These are phyloP conservation scores for Tipula vernalis DNA, from an alignment of 2,888 invertebrate genomes.

Conservation along the genomic window DNA sequence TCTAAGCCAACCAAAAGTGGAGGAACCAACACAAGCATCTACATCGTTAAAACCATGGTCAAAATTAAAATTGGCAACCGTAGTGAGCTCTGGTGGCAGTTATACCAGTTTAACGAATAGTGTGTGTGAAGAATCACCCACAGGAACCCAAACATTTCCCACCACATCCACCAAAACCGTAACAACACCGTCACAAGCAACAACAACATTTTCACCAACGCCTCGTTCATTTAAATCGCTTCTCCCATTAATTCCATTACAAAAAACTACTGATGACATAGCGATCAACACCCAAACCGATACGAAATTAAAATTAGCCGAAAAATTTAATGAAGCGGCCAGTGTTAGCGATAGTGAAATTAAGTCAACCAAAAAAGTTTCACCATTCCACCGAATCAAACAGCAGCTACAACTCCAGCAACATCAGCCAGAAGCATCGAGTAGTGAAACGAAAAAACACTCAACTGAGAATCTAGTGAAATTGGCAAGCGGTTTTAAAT, in stretches of 20 bases:
- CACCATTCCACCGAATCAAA: background rate
- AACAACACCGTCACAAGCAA: background rate
- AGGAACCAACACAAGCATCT: constrained; percentile 23
- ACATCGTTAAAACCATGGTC: constrained; percentile 51
- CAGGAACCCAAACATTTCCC: constrained; percentile 25
- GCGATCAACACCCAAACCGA: background rate
- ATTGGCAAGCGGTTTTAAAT: background rate
- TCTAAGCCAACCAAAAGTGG: constrained; percentile 29
- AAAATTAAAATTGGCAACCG: constrained; percentile 59
- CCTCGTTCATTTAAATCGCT: background rate
- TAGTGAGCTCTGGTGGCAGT: constrained; percentile 29
- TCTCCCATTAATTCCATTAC: background rate
- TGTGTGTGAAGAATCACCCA: constrained; percentile 16
- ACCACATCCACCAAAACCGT: constrained; percentile 25
- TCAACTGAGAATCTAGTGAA: background rate
- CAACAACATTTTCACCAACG: background rate
- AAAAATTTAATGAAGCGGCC: constrained; percentile 9
- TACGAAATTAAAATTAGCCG: constrained; percentile 15
- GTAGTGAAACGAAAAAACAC: background rate
- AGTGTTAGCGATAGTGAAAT: constrained; percentile 18
- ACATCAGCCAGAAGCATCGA: background rate
- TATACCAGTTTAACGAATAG: constrained; percentile 31
- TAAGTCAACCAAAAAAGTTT: constrained; percentile 10
- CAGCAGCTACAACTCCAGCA: background rate
- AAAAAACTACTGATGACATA: background rate